Percentiles rank a stretch among this genome's conserved stretches.
Conservation (phyloP, 2,113 vertebrate species). For the Bubo blakistoni region DNA sequence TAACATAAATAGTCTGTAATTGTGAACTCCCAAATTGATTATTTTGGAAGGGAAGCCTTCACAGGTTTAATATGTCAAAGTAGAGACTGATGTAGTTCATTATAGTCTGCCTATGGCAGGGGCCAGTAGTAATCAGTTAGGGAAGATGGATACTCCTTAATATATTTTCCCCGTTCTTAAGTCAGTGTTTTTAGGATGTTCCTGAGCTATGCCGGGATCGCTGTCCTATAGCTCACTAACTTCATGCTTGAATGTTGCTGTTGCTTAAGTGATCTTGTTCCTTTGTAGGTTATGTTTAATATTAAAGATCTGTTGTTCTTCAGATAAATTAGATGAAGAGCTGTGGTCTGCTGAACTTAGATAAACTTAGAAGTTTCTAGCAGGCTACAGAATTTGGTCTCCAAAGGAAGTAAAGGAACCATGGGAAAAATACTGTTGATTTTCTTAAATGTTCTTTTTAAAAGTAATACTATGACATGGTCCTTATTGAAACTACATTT, state of each 20-base stretch:
- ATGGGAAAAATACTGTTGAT: not conserved
- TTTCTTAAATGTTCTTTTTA: not conserved
- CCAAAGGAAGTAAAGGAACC: not conserved
- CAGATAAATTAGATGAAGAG: not conserved
- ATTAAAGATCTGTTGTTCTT: not conserved
- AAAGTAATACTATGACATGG: not conserved
- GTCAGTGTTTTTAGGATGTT: not conserved
- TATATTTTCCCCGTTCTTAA: not conserved
- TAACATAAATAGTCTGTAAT: not conserved
- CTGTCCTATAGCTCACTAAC: not conserved
- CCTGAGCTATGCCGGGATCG: not conserved
- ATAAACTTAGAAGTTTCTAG: not conserved
- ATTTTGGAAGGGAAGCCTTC: not conserved
- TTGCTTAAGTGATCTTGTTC: not conserved
- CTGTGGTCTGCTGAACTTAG: not conserved
- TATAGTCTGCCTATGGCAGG: not conserved
- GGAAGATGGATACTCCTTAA: not conserved
- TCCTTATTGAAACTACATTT: not conserved
- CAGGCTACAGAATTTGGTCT: not conserved
- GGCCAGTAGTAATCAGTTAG: not conserved
- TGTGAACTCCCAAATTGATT: not conserved
- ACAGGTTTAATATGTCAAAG: not conserved
- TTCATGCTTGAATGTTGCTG: not conserved
- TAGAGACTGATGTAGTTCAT: not conserved
- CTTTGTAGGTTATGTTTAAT: not conserved